Base-by-base conservation (phyloP, 2,113 vertebrate species). In the Mustela nigripes region DNA sequence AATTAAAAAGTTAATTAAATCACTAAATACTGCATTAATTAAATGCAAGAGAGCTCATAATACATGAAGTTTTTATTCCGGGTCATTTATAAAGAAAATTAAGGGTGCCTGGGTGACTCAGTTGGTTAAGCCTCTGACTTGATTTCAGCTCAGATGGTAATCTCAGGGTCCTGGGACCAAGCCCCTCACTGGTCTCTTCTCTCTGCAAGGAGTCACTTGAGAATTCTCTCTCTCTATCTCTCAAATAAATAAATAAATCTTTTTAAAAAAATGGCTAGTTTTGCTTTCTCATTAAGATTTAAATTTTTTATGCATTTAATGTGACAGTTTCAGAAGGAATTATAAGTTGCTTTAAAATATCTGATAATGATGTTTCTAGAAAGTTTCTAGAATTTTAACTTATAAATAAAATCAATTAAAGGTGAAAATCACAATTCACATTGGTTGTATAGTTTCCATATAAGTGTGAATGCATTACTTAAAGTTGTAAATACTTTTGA, bases 241-340 rank as follows among this genome's bases (percentile, higher is more conserved):
- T 65, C 63, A 65, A 33, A 65, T 65, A 67, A 67, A 67, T 33
- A 58, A 67, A 67, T 33, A 58, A 67, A 67, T 18, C 31, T 67
- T n/a, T n/a, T n/a, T 2, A 7, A n/a, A 67, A 67, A 67, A n/a
- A 67, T n/a, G 65, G 33, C 22, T n/a, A 83, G 1, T 36, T 93
- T 93, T 93, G 69, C 48, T 86, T 53, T 62, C 26, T 45, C 11
- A 65, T 62, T 85, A 93, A 65, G 24, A 42, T 86, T 78, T 93
- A 48, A 19, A 26, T 65, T 74, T 42, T 71, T 31, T 53, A 36
- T 50, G 58, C 48, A 42, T 53, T 65, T 65, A 42, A 33, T 93
- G 28, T 65, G 18, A 31, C 11, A 93, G 63, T 50, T 65, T 19
- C 31, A 56, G 12, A 93, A 39, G 28, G 8, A 92, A 83, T 71